Conservation (phyloP, 2,113 vertebrate species). For the Aldabrachelys gigantea region DNA sequence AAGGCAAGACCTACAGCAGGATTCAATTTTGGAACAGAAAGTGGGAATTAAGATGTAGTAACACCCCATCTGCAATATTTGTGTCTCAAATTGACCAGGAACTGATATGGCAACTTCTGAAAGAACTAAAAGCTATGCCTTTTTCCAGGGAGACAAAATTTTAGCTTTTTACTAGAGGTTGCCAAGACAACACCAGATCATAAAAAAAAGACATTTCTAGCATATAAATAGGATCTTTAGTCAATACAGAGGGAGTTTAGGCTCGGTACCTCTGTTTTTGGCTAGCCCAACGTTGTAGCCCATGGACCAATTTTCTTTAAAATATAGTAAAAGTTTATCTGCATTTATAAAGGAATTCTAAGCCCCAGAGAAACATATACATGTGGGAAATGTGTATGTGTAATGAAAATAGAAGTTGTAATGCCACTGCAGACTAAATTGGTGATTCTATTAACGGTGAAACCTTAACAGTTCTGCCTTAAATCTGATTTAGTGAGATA, state of each 20-base stretch:
- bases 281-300: neutral
- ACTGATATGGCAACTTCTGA: neutral
- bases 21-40: neutral
- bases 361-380: neutral
- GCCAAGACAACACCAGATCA: slow-evolving; percentile 20
- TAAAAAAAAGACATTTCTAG: slow-evolving; percentile 11
- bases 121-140: neutral
- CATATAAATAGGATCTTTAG: slow-evolving; percentile 12
- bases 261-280: neutral
- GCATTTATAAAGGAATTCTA: neutral
- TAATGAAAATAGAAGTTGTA: neutral
- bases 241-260: neutral
- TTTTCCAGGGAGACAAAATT: neutral
- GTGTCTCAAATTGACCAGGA: slow-evolving; percentile 1
- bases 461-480: neutral
- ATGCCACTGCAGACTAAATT: neutral
- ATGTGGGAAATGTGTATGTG: neutral
- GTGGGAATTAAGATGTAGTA: neutral
- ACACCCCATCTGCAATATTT: neutral
- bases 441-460: neutral
- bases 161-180: slow-evolving; percentile 43
- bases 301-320: neutral
- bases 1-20: neutral
- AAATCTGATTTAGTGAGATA: neutral
- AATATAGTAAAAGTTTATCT: neutral